Conservation (phyloP, 1,140 invertebrate genomes). For the Calosoma granatense region DNA sequence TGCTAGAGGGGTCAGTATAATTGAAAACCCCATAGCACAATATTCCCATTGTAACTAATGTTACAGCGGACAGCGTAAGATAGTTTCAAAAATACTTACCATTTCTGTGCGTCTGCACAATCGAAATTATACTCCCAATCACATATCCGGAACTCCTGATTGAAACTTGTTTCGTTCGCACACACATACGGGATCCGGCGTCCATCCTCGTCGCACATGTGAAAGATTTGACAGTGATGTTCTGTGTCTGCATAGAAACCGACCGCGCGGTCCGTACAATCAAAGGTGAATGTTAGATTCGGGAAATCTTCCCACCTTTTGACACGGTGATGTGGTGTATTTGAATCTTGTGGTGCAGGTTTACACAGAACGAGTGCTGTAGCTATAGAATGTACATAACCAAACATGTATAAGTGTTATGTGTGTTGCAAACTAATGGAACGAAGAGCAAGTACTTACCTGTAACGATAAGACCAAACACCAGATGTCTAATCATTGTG, state of each 20-base stretch:
- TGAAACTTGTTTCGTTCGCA: conserved; percentile 49
- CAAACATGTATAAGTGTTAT: no score
- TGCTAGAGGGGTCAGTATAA: conserved; percentile 4
- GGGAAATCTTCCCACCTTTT: conserved; percentile 51
- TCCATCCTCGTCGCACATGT: conserved; percentile 53
- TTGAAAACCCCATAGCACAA: not conserved
- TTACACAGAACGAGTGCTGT: conserved; percentile 2
- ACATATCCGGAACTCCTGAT: conserved; percentile 49
- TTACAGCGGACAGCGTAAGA: no score
- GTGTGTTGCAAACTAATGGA: conserved; percentile 21
- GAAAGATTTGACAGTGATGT: conserved; percentile 53
- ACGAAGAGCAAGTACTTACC: no score
- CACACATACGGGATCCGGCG: conserved; percentile 49
- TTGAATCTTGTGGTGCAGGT: conserved; percentile 19
- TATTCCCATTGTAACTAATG: not conserved
- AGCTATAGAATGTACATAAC: conserved; percentile 25
- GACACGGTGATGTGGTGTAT: conserved; percentile 35
- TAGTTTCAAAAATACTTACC: no score
- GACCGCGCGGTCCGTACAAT: conserved; percentile 43
- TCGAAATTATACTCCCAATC: conserved; percentile 52
- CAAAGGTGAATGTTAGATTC: conserved; percentile 50
- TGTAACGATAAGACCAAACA: no score
- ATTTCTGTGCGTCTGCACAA: conserved; percentile 42
- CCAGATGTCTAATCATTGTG: not conserved
- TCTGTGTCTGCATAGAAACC: conserved; percentile 53